Conservation (phyloP, 2,888 invertebrate species). For the Lacanobia oleracea region DNA sequence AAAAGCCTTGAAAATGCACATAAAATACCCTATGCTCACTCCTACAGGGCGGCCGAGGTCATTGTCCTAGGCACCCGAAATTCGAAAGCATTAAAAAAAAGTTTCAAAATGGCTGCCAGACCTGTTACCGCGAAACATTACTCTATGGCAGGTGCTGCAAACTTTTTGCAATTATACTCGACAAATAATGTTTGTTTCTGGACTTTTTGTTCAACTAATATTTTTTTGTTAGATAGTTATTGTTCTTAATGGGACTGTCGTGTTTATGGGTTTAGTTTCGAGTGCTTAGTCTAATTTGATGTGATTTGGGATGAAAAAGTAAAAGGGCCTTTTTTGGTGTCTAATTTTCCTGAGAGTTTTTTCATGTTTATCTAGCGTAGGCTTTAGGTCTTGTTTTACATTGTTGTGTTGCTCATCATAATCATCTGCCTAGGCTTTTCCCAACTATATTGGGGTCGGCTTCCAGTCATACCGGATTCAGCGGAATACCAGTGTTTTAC, state of each 20-base stretch:
- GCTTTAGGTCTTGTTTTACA: not conserved
- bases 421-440: too few species aligned
- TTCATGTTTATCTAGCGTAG: not conserved
- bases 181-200: constrained; percentile 54
- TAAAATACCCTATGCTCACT: constrained; percentile 61
- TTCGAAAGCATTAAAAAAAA: constrained; percentile 90
- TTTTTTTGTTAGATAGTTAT: constrained; percentile 60
- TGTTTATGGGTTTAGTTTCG: constrained; percentile 58
- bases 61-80: constrained; percentile 90
- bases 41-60: constrained; percentile 79
- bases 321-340: not conserved
- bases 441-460: too few species aligned
- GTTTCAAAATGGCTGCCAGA: constrained; percentile 88
- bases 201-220: constrained; percentile 55
- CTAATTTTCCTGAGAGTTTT: not conserved
- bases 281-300: constrained; percentile 34
- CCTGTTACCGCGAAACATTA: constrained; percentile 90
- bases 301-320: constrained; percentile 24
- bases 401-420: constrained; percentile 1
- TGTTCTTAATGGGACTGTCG: constrained; percentile 53
- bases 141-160: constrained; percentile 86
- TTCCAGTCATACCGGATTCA: too few species aligned
- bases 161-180: constrained; percentile 73
- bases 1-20: constrained; percentile 33
- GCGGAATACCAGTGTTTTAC: too few species aligned